Conservation (phyloP, 2,797 vertebrate genomes). For the Anguilla pacifica region DNA sequence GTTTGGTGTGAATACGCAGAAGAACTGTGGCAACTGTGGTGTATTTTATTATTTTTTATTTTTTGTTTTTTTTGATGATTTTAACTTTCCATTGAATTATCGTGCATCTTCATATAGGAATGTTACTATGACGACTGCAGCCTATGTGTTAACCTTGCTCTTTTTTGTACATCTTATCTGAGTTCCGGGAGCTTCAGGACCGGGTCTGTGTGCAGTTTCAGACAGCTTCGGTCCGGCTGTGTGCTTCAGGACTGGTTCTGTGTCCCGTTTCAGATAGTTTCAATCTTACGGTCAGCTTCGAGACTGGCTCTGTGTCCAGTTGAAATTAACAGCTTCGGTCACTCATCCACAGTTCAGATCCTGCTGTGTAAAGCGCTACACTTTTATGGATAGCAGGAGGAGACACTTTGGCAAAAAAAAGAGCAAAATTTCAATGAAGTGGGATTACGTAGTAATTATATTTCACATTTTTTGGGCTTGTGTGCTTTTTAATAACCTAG, state of each 20-base stretch:
- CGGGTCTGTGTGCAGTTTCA: too few relatives aligned
- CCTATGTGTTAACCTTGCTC: neutral
- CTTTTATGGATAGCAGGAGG: neutral
- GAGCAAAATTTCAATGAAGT: neutral
- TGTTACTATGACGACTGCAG: conserved; percentile 13
- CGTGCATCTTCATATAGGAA: conserved; percentile 7
- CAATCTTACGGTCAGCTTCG: neutral
- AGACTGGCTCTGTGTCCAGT: neutral
- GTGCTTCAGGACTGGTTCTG: neutral
- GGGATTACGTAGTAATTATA: conserved; percentile 3
- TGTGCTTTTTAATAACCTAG: conserved; percentile 59
- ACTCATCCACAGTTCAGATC: neutral
- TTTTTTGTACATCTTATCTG: neutral
- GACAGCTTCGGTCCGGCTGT: neutral
- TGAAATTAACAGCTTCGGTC: neutral
- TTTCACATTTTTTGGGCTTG: conserved; percentile 47
- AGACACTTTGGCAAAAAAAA: conserved; percentile 1
- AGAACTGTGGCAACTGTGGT: neutral
- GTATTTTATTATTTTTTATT: neutral
- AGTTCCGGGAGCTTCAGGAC: neutral
- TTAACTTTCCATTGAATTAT: neutral
- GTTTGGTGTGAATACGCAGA: neutral
- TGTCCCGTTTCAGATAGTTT: neutral
- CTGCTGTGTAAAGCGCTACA: neutral
- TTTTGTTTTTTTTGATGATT: neutral